Percentiles rank a stretch among this genome's conserved stretches.
These are phyloP conservation scores for Helobdella robusta DNA, from an alignment of 2,888 invertebrate species.

Conservation along the genomic window DNA sequence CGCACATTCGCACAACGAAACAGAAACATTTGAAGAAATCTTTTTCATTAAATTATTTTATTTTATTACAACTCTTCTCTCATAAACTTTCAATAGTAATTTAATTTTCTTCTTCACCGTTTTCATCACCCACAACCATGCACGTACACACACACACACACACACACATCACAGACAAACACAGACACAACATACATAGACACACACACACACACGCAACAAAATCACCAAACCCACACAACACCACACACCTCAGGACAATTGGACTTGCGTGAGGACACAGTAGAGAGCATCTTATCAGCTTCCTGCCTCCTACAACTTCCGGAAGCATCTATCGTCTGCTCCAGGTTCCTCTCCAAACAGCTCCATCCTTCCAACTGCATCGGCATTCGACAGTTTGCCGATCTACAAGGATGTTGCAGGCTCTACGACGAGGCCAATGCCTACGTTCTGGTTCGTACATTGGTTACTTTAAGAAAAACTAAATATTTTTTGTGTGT, in stretches of 20 bases:
- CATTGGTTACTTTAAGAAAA: no score
- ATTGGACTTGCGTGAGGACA: constrained; percentile 76
- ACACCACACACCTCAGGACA: constrained; percentile 49
- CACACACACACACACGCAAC: not conserved
- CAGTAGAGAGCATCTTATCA: constrained; percentile 74
- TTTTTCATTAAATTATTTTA: no score
- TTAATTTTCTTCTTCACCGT: no score
- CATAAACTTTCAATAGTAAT: no score
- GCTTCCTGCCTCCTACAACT: constrained; percentile 81
- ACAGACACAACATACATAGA: not conserved
- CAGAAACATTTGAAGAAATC: no score
- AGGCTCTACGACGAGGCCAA: constrained; percentile 71
- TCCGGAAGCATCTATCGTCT: constrained; percentile 71
- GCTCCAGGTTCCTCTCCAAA: constrained; percentile 73
- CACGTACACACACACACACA: constrained; percentile 16
- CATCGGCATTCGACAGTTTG: constrained; percentile 81
- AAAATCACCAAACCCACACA: no score
- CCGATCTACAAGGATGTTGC: constrained; percentile 73
- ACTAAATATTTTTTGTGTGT: not conserved
- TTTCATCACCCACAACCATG: no score
- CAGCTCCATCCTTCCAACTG: constrained; percentile 88
- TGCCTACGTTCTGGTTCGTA: constrained; percentile 68
- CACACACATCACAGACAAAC: no score
- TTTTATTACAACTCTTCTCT: no score
- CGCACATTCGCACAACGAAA: no score